Evolutionary conservation across 2,797 vertebrate genomes (phyloP).

Genomic region (Phoxinus dragarum): DNA sequence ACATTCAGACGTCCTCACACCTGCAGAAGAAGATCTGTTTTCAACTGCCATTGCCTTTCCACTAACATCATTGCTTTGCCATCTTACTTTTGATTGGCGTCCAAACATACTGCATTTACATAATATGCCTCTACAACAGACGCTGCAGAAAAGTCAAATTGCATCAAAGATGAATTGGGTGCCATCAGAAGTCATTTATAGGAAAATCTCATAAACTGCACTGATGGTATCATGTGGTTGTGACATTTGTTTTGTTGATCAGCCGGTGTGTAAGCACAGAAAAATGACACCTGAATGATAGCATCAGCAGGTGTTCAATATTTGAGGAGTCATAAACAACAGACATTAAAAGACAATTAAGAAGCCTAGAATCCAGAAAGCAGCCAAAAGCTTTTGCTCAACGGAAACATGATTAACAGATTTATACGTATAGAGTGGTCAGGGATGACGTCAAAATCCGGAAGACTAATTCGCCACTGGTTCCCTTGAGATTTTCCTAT

Average conservation of each 20-base stretch:
- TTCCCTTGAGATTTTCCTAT: background rate
- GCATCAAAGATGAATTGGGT: background rate
- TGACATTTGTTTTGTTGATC: conserved; percentile 29
- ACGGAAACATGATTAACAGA: conserved; percentile 31
- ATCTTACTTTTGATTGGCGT: background rate
- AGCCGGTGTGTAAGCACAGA: background rate
- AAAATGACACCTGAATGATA: conserved; percentile 21
- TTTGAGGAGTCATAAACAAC: conserved; percentile 60
- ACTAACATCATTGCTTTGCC: background rate
- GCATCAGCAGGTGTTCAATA: conserved; percentile 55
- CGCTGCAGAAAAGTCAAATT: background rate
- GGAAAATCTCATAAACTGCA: conserved; percentile 17
- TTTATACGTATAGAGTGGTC: background rate
- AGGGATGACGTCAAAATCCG: background rate
- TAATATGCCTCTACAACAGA: conserved; percentile 9
- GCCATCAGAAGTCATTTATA: conserved; percentile 2
- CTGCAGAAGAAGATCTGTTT: background rate
- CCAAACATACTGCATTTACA: conserved; percentile 1
- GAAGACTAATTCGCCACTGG: background rate
- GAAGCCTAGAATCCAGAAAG: conserved; percentile 31
- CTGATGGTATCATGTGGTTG: background rate
- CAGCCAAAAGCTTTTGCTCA: conserved; percentile 28
- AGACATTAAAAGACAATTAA: conserved; percentile 67
- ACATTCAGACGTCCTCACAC: background rate
- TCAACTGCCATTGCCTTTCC: background rate